Percentiles rank a stretch among this genome's conserved stretches.
Evolutionary conservation across 2,888 invertebrate species (phyloP).

Genomic region (Andrena dorsata): DNA sequence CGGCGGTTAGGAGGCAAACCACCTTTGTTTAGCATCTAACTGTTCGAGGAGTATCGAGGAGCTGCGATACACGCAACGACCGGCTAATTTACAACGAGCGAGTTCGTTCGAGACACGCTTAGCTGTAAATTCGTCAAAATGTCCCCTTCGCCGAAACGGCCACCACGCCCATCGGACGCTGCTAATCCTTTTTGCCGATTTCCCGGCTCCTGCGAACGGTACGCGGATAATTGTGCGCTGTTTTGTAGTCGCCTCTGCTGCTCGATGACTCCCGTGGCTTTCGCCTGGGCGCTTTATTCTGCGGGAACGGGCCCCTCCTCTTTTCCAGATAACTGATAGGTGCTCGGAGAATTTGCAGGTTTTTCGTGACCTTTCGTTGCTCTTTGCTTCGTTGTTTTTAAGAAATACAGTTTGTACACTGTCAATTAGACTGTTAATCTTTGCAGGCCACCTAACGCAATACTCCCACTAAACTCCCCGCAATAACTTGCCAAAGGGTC

Average conservation of each 20-base stretch:
- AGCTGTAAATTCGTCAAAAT: constrained; percentile 47
- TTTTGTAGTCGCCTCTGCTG: neutral
- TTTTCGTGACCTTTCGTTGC: neutral
- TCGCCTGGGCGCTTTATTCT: neutral
- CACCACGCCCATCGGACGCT: constrained; percentile 3
- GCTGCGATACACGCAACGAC: neutral
- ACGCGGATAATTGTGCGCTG: neutral
- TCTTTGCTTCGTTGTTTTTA: no score
- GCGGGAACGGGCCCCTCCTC: neutral
- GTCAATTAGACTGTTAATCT: no score
- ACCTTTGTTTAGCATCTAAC: neutral
- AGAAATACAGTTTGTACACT: no score
- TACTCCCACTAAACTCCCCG: no score
- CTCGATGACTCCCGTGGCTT: neutral
- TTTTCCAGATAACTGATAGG: neutral
- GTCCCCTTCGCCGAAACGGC: neutral
- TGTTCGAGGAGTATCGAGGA: neutral
- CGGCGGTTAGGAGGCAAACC: neutral
- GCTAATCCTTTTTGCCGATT: constrained; percentile 37
- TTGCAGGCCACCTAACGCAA: no score
- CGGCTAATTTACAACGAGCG: constrained; percentile 13
- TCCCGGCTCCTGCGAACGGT: neutral
- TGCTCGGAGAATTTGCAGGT: no score
- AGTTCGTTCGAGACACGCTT: neutral
- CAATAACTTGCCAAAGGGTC: neutral